Conservation (phyloP, 1,140 invertebrate species). For the Dinothrombium tinctorium region DNA sequence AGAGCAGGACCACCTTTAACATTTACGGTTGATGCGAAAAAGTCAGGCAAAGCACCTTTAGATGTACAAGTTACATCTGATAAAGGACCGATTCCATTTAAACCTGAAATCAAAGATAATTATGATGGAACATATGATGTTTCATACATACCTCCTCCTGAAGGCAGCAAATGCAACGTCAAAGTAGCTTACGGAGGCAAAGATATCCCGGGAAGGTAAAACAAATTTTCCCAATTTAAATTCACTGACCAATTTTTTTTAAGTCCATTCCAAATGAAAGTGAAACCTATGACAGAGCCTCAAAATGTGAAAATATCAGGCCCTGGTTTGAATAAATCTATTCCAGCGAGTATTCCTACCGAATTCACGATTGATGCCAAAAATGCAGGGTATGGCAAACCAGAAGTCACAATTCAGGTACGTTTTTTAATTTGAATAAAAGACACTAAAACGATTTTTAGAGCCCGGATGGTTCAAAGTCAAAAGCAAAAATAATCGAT, state of each 20-base stretch:
- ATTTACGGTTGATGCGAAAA: constrained; percentile 55
- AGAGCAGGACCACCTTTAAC: constrained; percentile 41
- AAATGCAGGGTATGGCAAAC: constrained; percentile 49
- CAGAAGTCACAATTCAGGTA: constrained; percentile 51
- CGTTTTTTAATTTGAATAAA: no score
- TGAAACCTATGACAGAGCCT: constrained; percentile 46
- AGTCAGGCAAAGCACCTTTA: constrained; percentile 43
- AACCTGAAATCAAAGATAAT: constrained; percentile 26
- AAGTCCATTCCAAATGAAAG: constrained; percentile 47
- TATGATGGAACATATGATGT: constrained; percentile 53
- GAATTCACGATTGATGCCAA: constrained; percentile 56
- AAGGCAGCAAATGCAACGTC: constrained; percentile 44
- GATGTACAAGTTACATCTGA: constrained; percentile 36
- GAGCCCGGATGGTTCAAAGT: constrained; percentile 49
- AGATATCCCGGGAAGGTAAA: constrained; percentile 43
- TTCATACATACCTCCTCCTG: constrained; percentile 46
- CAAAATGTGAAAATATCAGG: constrained; percentile 46
- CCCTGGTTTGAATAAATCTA: constrained; percentile 37
- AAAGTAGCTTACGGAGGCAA: constrained; percentile 26
- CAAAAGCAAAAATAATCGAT: constrained; percentile 31
- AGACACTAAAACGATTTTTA: no score
- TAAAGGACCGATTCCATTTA: constrained; percentile 20
- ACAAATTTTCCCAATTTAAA: constrained; percentile 5
- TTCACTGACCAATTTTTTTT: not conserved
- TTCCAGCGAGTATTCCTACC: constrained; percentile 52